Conservation (phyloP, 30 jellyfish, hydroid and myxozoan species). For the Pelagia noctiluca region DNA sequence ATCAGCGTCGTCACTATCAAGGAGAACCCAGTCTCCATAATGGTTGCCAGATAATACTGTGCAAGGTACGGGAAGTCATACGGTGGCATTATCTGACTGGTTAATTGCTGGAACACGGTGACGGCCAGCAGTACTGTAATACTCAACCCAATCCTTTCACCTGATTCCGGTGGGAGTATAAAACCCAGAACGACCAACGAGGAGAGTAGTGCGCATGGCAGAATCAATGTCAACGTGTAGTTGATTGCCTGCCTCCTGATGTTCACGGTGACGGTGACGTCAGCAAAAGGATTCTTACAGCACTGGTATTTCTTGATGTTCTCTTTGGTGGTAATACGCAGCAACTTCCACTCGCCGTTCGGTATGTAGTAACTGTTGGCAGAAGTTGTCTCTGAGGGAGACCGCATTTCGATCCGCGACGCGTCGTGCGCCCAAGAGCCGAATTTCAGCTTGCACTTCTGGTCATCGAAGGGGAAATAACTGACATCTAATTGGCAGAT, state of each 20-base stretch:
- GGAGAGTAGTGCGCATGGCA: constrained; percentile 84
- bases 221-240: constrained; percentile 65
- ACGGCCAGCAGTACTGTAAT: constrained; percentile 79
- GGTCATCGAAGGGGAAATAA: constrained; percentile 86
- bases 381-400: constrained; percentile 25
- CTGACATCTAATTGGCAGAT: constrained; percentile 81
- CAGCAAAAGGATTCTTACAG: constrained; percentile 75
- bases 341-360: constrained; percentile 82
- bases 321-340: constrained; percentile 48
- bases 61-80: constrained; percentile 87
- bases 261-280: constrained; percentile 62
- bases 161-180: constrained; percentile 85
- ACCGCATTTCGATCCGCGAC: constrained; percentile 47
- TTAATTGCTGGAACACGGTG: constrained; percentile 83
- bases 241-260: constrained; percentile 71
- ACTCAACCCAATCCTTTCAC: constrained; percentile 80
- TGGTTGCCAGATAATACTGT: constrained; percentile 79
- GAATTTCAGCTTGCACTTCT: constrained; percentile 70
- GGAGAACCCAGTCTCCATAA: constrained; percentile 74
- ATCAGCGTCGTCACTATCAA: constrained; percentile 71
- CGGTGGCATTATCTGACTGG: constrained; percentile 87
- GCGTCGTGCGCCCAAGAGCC: constrained; percentile 92
- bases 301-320: constrained; percentile 71
- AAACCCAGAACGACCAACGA: constrained; percentile 79
- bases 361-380: constrained; percentile 60